Evolutionary conservation across 2,113 vertebrate genomes (phyloP).

Genomic region (Atherinomorus stipes): DNA sequence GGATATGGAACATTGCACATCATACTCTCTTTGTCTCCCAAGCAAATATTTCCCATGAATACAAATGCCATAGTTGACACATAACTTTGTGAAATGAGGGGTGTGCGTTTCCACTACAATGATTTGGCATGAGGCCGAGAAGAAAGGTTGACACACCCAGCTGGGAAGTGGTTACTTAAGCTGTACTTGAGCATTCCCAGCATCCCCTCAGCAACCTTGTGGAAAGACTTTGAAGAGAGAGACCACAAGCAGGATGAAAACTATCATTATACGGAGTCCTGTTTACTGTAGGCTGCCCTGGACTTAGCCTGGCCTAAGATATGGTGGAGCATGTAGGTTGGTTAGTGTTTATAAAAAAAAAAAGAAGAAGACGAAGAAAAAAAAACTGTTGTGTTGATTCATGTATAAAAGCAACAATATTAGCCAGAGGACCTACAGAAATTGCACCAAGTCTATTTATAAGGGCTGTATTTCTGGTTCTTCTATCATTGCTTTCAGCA

Average conservation of each 20-base stretch:
- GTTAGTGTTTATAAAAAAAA: constrained; percentile 21
- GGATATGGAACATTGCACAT: constrained; percentile 42
- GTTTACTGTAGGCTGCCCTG: constrained; percentile 63
- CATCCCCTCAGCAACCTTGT: constrained; percentile 72
- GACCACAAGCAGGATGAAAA: constrained; percentile 66
- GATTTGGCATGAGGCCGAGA: constrained; percentile 64
- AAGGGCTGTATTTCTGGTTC: neutral
- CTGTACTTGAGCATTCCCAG: constrained; percentile 70
- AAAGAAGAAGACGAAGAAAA: neutral
- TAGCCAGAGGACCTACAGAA: neutral
- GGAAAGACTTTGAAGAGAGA: constrained; percentile 75
- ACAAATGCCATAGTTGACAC: constrained; percentile 54
- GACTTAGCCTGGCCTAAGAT: constrained; percentile 41
- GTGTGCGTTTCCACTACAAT: constrained; percentile 75
- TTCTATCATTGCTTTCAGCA: too few species aligned
- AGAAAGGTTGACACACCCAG: constrained; percentile 75
- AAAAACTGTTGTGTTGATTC: constrained; percentile 27
- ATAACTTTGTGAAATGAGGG: constrained; percentile 63
- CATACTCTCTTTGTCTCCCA: constrained; percentile 46
- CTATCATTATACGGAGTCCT: constrained; percentile 74
- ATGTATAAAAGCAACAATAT: constrained; percentile 4
- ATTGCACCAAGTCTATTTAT: neutral
- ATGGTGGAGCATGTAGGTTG: constrained; percentile 14
- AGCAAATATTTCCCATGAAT: constrained; percentile 64
- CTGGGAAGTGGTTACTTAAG: constrained; percentile 79